Evolutionary conservation across 2,888 invertebrate genomes (phyloP).

Genomic region (Pediacus dermestoides): DNA sequence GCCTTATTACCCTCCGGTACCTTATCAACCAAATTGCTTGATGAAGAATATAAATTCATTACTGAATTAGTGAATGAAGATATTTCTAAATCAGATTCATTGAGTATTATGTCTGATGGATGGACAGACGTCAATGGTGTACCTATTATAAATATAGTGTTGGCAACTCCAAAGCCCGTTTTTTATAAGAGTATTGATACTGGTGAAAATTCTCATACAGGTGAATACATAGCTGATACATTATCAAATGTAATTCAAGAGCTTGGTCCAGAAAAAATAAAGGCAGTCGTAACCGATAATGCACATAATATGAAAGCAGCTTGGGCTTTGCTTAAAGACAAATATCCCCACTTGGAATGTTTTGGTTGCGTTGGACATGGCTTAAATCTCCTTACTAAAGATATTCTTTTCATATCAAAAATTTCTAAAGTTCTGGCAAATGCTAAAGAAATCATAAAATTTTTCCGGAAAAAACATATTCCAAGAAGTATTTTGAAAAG

Average conservation of each 20-base stretch:
- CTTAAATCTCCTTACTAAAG: slow-evolving; percentile 13
- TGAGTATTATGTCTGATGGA: slow-evolving; percentile 7
- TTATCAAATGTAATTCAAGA: slow-evolving; percentile 8
- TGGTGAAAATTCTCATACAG: slow-evolving; percentile 10
- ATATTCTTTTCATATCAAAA: background rate
- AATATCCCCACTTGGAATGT: slow-evolving; percentile 12
- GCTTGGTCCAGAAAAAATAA: slow-evolving; percentile 10
- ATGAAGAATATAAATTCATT: background rate
- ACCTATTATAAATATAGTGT: slow-evolving; percentile 10
- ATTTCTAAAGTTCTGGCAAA: background rate
- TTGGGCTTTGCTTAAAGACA: slow-evolving; percentile 9
- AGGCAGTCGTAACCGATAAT: slow-evolving; percentile 14
- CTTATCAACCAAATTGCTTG: background rate
- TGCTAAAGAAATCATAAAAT: slow-evolving; percentile 7
- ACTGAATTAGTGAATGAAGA: background rate
- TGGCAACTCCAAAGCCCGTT: slow-evolving; percentile 9
- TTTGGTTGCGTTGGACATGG: slow-evolving; percentile 16
- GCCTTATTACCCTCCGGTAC: too few relatives aligned
- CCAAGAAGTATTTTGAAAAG: slow-evolving; percentile 7
- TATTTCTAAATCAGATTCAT: background rate
- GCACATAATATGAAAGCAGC: slow-evolving; percentile 14
- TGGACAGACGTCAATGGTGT: slow-evolving; percentile 13
- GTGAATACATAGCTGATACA: slow-evolving; percentile 9
- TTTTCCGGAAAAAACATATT: slow-evolving; percentile 14
- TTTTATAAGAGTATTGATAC: slow-evolving; percentile 8